Percentiles rank a stretch among this genome's conserved stretches.
These are phyloP conservation scores for Schizopygopsis malacanthus DNA, from an alignment of 2,797 vertebrate species.

Conservation along the genomic window DNA sequence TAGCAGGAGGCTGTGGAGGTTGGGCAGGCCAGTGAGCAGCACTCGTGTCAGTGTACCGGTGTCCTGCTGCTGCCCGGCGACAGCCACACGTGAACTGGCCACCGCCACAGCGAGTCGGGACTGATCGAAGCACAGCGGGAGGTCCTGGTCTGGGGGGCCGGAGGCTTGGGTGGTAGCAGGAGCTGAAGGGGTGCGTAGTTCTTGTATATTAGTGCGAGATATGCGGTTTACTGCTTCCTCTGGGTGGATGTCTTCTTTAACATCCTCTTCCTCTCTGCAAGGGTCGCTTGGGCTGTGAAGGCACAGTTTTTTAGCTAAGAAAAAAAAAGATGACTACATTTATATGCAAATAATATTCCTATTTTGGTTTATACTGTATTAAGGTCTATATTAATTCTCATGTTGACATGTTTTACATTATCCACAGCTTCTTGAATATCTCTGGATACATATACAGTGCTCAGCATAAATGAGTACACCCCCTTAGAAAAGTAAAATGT, in stretches of 20 bases:
- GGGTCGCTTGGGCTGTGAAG: background rate
- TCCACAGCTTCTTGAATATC: background rate
- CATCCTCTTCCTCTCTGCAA: background rate
- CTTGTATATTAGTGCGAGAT: constrained; percentile 11
- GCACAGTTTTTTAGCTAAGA: constrained; percentile 9
- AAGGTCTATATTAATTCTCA: background rate
- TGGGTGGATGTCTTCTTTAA: background rate
- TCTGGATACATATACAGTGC: background rate
- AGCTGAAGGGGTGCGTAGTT: constrained; percentile 1
- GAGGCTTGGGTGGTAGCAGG: background rate
- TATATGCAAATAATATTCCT: background rate
- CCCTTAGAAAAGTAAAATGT: too few species aligned
- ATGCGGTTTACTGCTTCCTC: constrained; percentile 37
- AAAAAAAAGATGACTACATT: background rate
- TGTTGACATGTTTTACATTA: background rate
- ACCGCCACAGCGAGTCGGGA: constrained; percentile 72
- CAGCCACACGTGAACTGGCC: constrained; percentile 67
- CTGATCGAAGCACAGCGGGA: constrained; percentile 75
- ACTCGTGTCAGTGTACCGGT: constrained; percentile 66
- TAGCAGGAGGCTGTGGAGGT: constrained; percentile 65
- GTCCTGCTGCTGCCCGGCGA: constrained; percentile 50
- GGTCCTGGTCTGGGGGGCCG: constrained; percentile 68
- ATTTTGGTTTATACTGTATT: background rate
- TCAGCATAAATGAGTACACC: too few species aligned
- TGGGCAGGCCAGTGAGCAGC: constrained; percentile 75